phyloP scores from a whole-genome alignment of 2,113 vertebrate species.

The Struthio camelus region DNA sequence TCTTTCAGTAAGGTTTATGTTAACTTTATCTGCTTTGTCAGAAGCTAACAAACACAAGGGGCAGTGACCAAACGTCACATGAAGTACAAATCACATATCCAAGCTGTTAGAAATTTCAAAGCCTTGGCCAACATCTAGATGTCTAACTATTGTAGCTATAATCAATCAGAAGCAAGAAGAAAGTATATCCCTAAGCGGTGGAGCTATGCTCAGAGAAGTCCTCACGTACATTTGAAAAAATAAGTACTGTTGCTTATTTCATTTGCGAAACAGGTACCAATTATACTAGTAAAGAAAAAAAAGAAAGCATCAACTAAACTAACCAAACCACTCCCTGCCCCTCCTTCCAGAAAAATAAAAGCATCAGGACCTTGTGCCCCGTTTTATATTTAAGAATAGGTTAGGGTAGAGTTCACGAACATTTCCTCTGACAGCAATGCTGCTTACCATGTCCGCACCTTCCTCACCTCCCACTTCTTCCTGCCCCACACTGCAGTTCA shows the following conservation, averaged over 20 bases:
- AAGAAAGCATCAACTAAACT: neutral
- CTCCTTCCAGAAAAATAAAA: neutral
- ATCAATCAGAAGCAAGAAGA: neutral
- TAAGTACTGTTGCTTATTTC: neutral
- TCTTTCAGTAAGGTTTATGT: neutral
- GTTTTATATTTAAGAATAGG: neutral
- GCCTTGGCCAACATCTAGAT: neutral
- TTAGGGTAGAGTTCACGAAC: neutral
- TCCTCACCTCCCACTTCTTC: neutral
- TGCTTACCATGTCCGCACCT: neutral
- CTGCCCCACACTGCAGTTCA: neutral
- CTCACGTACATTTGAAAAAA: neutral
- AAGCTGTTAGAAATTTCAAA: neutral
- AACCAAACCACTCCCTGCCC: neutral
- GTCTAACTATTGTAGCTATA: neutral
- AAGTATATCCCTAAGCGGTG: neutral
- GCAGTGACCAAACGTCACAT: neutral
- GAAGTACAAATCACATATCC: neutral
- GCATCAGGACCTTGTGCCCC: neutral
- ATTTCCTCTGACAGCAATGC: neutral
- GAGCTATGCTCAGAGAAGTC: neutral
- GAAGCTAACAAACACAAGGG: neutral
- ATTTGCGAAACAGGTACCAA: neutral
- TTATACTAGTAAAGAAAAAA: neutral
- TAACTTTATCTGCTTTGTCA: neutral